Evolutionary conservation across 2,888 invertebrate genomes (phyloP).

Genomic region (Lampropteryx suffumata): DNA sequence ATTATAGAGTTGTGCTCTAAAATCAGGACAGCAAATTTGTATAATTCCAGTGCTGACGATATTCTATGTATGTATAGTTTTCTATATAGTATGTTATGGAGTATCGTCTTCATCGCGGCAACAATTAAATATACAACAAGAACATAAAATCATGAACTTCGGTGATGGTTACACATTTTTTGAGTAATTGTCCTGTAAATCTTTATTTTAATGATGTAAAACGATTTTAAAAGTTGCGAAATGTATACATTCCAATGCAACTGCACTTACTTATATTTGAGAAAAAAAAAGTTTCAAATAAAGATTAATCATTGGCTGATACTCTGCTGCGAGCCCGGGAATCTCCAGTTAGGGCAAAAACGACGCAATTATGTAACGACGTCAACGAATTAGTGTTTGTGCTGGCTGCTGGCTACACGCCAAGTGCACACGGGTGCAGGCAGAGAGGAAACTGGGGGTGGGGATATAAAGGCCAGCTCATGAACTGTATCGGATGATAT

Average conservation of each 20-base stretch:
- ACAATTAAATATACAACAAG: too few relatives aligned
- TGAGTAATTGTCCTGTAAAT: too few relatives aligned
- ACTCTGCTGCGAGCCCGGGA: conserved; percentile 39
- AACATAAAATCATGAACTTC: too few relatives aligned
- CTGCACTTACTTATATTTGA: too few relatives aligned
- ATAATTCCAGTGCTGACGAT: background rate
- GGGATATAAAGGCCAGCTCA: conserved; percentile 12
- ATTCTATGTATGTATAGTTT: background rate
- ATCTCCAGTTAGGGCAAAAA: conserved; percentile 56
- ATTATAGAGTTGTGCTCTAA: conserved; percentile 2
- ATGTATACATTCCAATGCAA: too few relatives aligned
- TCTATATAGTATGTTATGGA: background rate
- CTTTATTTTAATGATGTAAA: too few relatives aligned
- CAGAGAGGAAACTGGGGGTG: conserved; percentile 22
- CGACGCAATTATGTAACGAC: conserved; percentile 75
- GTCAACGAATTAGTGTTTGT: conserved; percentile 72
- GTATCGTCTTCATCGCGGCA: too few relatives aligned
- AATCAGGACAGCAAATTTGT: too few relatives aligned
- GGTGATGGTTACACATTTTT: too few relatives aligned
- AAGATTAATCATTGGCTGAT: conserved; percentile 25
- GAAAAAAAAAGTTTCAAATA: too few relatives aligned
- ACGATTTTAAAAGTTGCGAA: too few relatives aligned
- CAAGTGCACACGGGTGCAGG: conserved; percentile 57
- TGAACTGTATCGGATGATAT: conserved; percentile 19
- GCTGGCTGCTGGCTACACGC: conserved; percentile 70